phyloP scores from a whole-genome alignment of 2,888 invertebrate species.

The Trichogramma evanescens region DNA sequence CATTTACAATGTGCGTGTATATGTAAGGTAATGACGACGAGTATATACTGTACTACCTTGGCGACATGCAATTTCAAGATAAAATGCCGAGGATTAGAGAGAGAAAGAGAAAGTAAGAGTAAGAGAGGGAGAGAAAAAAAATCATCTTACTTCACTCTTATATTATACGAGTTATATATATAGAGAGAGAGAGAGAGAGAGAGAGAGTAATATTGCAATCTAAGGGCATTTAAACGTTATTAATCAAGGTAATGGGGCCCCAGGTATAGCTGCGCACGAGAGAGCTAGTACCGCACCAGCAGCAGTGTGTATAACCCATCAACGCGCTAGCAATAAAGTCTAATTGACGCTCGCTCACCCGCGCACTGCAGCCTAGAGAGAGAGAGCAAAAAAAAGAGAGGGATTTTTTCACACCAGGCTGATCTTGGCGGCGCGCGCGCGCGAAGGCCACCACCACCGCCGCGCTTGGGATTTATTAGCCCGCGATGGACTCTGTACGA shows the following conservation, averaged over 20 bases:
- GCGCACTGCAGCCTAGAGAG: not conserved
- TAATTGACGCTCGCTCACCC: constrained; percentile 8
- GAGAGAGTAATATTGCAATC: not conserved
- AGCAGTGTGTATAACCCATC: no score
- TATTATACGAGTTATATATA: no score
- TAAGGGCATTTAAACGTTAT: constrained; percentile 2
- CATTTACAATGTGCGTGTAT: no score
- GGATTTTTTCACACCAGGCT: not conserved
- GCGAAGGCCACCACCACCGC: constrained; percentile 7
- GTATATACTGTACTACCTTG: no score
- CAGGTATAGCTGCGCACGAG: no score
- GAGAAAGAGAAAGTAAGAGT: no score
- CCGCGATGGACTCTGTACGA: not conserved
- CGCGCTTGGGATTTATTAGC: constrained; percentile 15
- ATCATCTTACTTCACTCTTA: no score
- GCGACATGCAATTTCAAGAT: no score
- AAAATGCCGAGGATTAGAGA: no score
- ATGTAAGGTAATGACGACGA: no score
- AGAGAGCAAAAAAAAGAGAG: constrained; percentile 2
- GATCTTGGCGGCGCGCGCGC: not conserved
- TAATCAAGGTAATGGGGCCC: constrained; percentile 21
- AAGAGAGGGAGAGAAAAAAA: no score
- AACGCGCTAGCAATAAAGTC: constrained; percentile 9
- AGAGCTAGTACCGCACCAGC: no score
- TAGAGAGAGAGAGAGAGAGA: not conserved